These are phyloP conservation scores for Spilosoma lubricipeda DNA, from an alignment of 2,888 invertebrate genomes.

Conservation along the genomic window DNA sequence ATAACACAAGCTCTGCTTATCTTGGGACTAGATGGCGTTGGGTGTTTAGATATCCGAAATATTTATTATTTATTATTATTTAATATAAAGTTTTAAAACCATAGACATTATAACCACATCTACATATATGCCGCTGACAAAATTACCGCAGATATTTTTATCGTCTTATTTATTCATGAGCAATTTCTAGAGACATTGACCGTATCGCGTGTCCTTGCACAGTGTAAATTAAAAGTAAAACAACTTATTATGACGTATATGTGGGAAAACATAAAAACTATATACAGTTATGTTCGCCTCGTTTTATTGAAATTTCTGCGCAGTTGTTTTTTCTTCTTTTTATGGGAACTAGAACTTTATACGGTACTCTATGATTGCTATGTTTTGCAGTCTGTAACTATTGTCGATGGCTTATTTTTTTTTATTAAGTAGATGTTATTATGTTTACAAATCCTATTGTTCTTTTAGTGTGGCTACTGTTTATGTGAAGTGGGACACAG, in stretches of 20 bases:
- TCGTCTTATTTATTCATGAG: conserved; percentile 11
- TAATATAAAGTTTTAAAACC: too few species aligned
- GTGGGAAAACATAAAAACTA: conserved; percentile 27
- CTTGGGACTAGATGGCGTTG: too few species aligned
- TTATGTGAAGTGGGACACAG: conserved; percentile 7
- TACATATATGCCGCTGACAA: not conserved
- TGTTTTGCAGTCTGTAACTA: conserved; percentile 7
- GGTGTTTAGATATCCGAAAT: too few species aligned
- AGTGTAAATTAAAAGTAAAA: conserved; percentile 20
- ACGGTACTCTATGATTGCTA: conserved; percentile 30
- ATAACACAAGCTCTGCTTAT: too few species aligned
- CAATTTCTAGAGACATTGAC: conserved; percentile 18
- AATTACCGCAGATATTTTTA: conserved; percentile 3
- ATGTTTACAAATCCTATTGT: conserved; percentile 11
- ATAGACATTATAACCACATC: not conserved
- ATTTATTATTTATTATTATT: too few species aligned
- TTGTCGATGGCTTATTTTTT: conserved; percentile 1
- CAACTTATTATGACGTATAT: conserved; percentile 18
- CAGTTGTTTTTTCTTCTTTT: conserved; percentile 36
- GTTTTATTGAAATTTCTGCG: conserved; percentile 29
- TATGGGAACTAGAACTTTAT: conserved; percentile 39
- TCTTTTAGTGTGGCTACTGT: not conserved
- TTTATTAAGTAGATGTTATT: not conserved
- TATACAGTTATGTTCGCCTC: conserved; percentile 41
- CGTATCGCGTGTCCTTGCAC: conserved; percentile 20